Base-by-base conservation (phyloP, 2,888 invertebrate species). In the Drosophila neoperkinsi region DNA sequence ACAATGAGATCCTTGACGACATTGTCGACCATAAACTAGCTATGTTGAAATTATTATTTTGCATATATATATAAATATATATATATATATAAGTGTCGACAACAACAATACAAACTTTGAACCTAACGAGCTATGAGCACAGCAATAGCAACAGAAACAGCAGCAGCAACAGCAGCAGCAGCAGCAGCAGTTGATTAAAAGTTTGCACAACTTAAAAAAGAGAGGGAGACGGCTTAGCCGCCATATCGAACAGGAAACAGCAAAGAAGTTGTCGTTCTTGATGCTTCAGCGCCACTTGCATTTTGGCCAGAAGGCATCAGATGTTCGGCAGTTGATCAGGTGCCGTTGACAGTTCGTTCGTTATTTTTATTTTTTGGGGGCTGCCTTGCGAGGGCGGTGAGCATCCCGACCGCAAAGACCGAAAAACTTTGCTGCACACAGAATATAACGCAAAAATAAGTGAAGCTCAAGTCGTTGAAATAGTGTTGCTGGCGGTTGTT, bases 141-240 rank as follows among this genome's bases (percentile, higher is more conserved):
- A 74, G 74, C 82, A 64, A 74, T 67, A 90, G 81, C 28, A 72
- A 74, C 76, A 64, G 79, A 71, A 89, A 77, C 82, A 66, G 74
- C 74, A 90, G 78, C 25, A 28, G 3, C 25, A 25, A 3, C 79
- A 65, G 79, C 74, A 34, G 13, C 34, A 34, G 5, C 13, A 64
- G 74, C 73, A 89, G 79, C 82, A 66, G 74, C 74, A 90, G 84
- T 87, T 87, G 90, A 87, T 87, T 87, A 87, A 87, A 87, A 87
- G 68, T 88, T 90, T 72, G 59, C 68, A 61, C 80, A 90, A 86
- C 81, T 90, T 88, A 72, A 80, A 81, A 79, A 81, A 50, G 18
- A 28, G 50, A 50, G 10, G 13, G 28, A 34, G 34, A 34, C 16
- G 55, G 36, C n/a, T 31, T 33, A 21, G 46, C 43, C 41, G 50